These are phyloP conservation scores for Florisuga fusca DNA, from an alignment of 2,797 vertebrate species.

Conservation along the genomic window DNA sequence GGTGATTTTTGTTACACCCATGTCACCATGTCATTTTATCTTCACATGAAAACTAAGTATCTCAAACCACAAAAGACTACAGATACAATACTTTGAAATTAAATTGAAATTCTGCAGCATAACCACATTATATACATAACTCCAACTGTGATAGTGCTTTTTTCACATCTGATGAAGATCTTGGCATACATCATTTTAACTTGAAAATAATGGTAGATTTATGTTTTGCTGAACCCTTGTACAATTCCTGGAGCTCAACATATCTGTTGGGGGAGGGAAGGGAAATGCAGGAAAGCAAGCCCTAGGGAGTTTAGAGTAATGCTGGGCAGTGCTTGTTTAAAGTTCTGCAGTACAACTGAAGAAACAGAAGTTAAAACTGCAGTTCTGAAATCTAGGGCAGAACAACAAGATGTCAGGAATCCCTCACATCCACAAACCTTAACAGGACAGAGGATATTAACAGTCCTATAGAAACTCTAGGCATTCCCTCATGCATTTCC, in stretches of 20 bases:
- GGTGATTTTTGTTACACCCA: background rate
- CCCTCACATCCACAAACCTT: background rate
- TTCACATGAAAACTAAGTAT: background rate
- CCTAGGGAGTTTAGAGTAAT: background rate
- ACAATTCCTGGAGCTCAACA: background rate
- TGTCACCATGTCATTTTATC: background rate
- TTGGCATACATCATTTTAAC: background rate
- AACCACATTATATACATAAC: background rate
- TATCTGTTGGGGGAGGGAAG: background rate
- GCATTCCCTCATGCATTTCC: background rate
- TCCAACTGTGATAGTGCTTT: background rate
- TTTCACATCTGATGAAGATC: background rate
- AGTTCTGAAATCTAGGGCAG: background rate
- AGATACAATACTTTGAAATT: background rate
- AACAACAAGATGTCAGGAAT: background rate
- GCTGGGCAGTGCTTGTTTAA: background rate
- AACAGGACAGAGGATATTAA: background rate
- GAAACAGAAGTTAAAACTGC: background rate
- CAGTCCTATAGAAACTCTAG: background rate
- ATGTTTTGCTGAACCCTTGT: background rate
- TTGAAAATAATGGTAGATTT: conserved; percentile 5
- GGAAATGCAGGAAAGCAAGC: background rate
- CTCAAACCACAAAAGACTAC: background rate
- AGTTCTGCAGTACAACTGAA: background rate
- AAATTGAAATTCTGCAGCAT: background rate